A percentile compares a stretch with the other conserved stretches of the same genome.
These are phyloP conservation scores for Dicerorhinus sumatrensis DNA, from an alignment of 2,113 vertebrate genomes.

Conservation along the genomic window DNA sequence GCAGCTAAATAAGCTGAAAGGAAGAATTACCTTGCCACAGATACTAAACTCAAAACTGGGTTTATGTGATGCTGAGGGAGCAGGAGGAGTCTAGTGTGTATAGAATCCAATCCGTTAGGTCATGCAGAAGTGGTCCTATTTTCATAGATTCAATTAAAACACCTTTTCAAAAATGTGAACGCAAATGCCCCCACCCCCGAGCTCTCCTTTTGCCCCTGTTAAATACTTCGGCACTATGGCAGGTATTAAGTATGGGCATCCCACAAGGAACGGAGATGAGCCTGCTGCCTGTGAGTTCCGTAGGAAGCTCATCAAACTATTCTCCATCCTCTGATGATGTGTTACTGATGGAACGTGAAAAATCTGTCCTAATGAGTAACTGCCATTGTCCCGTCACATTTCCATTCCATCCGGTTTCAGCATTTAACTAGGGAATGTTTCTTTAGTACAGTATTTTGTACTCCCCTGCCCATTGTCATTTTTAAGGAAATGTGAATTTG, in stretches of 20 bases:
- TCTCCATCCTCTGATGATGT: rapidly evolving
- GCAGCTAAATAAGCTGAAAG: background rate
- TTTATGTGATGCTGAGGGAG: rapidly evolving
- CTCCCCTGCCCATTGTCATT: rapidly evolving
- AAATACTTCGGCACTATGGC: rapidly evolving
- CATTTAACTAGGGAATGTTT: rapidly evolving
- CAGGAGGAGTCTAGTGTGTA: too few relatives aligned
- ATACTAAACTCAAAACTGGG: rapidly evolving
- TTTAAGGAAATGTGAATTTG: background rate
- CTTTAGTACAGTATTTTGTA: rapidly evolving
- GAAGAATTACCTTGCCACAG: background rate
- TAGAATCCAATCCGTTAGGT: too few relatives aligned
- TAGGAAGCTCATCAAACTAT: background rate
- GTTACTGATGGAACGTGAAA: rapidly evolving
- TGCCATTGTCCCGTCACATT: rapidly evolving
- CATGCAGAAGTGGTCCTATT: rapidly evolving
- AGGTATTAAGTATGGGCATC: rapidly evolving
- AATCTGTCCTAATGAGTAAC: rapidly evolving
- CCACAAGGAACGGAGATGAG: too few relatives aligned
- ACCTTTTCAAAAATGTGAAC: rapidly evolving
- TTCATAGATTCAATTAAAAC: background rate
- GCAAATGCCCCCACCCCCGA: rapidly evolving
- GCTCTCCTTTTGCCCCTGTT: background rate
- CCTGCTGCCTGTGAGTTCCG: background rate
- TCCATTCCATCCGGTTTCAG: rapidly evolving